phyloP scores from a whole-genome alignment of 1,140 invertebrate species.

The Aphis gossypii region DNA sequence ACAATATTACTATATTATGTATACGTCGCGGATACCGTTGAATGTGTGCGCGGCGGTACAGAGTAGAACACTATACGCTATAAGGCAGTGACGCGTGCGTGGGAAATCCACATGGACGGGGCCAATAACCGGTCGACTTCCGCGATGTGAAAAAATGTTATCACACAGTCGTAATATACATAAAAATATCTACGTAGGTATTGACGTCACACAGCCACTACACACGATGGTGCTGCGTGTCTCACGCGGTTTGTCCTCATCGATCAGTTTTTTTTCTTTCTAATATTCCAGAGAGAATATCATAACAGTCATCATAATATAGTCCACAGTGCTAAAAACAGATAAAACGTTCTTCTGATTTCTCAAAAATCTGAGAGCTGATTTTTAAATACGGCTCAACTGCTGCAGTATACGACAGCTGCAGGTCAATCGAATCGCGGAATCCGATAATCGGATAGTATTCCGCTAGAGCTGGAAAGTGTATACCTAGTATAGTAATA shows the following conservation, averaged over 20 bases:
- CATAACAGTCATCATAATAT: too few species aligned
- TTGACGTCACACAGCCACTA: not conserved
- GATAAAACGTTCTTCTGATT: not conserved
- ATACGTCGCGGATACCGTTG: not conserved
- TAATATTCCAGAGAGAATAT: too few species aligned
- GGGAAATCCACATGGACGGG: slow-evolving; percentile 3
- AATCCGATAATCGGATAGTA: not conserved
- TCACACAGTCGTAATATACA: not conserved
- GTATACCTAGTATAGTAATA: too few species aligned
- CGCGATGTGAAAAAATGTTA: not conserved
- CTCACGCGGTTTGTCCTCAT: not conserved
- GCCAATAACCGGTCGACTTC: slow-evolving; percentile 11
- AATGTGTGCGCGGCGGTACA: not conserved
- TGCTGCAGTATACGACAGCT: too few species aligned
- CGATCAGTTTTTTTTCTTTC: too few species aligned
- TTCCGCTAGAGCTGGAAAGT: not conserved
- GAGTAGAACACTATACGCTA: not conserved
- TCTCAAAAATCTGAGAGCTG: not conserved
- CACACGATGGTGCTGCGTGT: not conserved
- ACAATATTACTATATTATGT: not conserved
- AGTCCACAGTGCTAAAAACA: not conserved
- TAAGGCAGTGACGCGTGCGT: not conserved
- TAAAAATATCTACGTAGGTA: not conserved
- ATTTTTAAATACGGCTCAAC: too few species aligned
- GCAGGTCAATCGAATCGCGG: too few species aligned